phyloP scores from a whole-genome alignment of 2,113 vertebrate genomes.

The Illadopsis cleaveri region DNA sequence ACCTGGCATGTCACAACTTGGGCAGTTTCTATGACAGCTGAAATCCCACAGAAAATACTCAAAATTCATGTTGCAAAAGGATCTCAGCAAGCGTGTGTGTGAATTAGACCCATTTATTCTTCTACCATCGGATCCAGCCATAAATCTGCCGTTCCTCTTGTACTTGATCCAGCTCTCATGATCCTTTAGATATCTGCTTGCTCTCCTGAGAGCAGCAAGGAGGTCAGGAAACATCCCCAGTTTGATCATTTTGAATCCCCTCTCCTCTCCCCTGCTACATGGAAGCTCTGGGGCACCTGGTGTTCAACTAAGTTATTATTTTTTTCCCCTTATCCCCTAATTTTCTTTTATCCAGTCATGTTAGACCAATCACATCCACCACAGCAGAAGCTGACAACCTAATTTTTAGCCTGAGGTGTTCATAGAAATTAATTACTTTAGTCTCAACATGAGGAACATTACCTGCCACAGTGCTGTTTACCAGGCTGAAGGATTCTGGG shows the following conservation, averaged over 20 bases:
- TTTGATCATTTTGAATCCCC: neutral
- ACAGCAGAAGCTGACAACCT: neutral
- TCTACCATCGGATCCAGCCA: neutral
- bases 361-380: neutral
- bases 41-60: neutral
- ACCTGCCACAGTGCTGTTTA: neutral
- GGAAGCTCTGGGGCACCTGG: neutral
- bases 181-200: neutral
- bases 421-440: neutral
- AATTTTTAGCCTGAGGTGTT: neutral
- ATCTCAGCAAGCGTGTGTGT: neutral
- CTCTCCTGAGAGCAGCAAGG: neutral
- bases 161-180: neutral
- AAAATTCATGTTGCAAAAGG: neutral
- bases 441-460: neutral
- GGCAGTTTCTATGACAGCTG: neutral
- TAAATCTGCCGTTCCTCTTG: neutral
- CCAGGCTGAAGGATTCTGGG: neutral
- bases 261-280: neutral
- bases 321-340: neutral
- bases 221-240: neutral
- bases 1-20: neutral
- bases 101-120: neutral
- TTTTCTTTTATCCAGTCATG: neutral
- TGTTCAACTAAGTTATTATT: neutral